Evolutionary conservation across 2,797 vertebrate species (phyloP).

Genomic region (Tamandua tetradactyla): DNA sequence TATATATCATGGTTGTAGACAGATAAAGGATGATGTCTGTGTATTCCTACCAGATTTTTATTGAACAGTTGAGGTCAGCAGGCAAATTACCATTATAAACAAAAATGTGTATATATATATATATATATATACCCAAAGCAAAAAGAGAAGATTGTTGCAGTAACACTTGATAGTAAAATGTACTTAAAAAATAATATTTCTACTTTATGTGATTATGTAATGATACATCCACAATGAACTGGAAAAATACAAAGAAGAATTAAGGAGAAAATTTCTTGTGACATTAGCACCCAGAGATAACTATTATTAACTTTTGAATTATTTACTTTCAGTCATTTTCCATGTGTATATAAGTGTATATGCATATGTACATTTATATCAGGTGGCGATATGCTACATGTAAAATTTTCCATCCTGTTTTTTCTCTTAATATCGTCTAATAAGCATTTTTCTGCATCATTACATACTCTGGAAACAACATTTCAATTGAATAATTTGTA

Average conservation of each 20-base stretch:
- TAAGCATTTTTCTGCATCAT: slow-evolving; percentile 2
- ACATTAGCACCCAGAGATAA: not conserved
- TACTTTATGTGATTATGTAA: slow-evolving; percentile 19
- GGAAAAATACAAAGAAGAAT: slow-evolving; percentile 42
- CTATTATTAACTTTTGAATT: not conserved
- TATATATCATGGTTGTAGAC: not conserved
- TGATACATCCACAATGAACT: not conserved
- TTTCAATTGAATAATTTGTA: slow-evolving; percentile 23
- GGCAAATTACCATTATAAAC: slow-evolving; percentile 40
- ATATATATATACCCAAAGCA: no score
- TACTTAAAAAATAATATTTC: not conserved
- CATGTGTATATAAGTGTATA: not conserved
- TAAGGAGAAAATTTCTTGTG: not conserved
- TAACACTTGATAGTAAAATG: slow-evolving; percentile 2
- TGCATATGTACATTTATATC: not conserved
- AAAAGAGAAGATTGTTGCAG: not conserved
- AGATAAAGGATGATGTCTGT: not conserved
- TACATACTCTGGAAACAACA: slow-evolving; percentile 42
- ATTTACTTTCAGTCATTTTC: not conserved
- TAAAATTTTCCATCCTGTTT: not conserved
- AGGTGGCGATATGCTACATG: not conserved
- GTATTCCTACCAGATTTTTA: not conserved
- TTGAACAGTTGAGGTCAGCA: not conserved
- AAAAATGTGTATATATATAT: not conserved
- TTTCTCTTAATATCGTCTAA: not conserved